A percentile compares a stretch with the other conserved stretches of the same genome.
Conservation (phyloP, 2,888 invertebrate species). For the Agriopis marginaria region DNA sequence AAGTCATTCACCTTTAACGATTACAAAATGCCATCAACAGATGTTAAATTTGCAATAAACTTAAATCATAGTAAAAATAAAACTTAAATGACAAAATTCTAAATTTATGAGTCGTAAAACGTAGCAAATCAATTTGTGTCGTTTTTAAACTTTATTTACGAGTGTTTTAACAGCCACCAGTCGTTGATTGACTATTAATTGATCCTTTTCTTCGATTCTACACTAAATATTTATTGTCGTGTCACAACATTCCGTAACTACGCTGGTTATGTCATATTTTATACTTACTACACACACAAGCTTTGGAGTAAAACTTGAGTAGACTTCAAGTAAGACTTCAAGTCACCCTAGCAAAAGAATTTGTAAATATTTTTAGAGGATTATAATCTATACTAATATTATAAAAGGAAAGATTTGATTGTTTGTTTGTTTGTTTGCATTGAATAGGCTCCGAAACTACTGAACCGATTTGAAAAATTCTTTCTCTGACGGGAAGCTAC, state of each 20-base stretch:
- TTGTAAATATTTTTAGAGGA: no score
- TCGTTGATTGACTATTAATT: conserved; percentile 23
- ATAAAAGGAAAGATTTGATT: no score
- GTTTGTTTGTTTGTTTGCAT: no score
- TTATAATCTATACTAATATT: no score
- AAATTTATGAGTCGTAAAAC: conserved; percentile 24
- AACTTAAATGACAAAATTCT: conserved; percentile 12
- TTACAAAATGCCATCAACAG: neutral
- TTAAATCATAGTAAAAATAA: conserved; percentile 10
- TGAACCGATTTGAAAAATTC: no score
- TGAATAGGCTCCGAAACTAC: no score
- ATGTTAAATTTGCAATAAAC: conserved; percentile 13
- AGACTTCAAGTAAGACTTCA: no score
- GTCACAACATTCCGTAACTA: conserved; percentile 12
- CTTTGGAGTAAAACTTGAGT: neutral
- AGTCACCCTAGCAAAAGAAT: no score
- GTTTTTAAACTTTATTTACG: conserved; percentile 21
- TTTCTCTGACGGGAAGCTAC: no score
- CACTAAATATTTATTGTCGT: neutral
- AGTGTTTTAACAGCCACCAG: conserved; percentile 15
- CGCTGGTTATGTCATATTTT: neutral
- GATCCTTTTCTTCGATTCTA: conserved; percentile 18
- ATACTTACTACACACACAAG: neutral
- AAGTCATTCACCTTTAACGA: neutral
- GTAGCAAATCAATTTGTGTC: conserved; percentile 31